Evolutionary conservation across 2,797 vertebrate genomes (phyloP).

Genomic region (Tenualosa thibaudeaui): DNA sequence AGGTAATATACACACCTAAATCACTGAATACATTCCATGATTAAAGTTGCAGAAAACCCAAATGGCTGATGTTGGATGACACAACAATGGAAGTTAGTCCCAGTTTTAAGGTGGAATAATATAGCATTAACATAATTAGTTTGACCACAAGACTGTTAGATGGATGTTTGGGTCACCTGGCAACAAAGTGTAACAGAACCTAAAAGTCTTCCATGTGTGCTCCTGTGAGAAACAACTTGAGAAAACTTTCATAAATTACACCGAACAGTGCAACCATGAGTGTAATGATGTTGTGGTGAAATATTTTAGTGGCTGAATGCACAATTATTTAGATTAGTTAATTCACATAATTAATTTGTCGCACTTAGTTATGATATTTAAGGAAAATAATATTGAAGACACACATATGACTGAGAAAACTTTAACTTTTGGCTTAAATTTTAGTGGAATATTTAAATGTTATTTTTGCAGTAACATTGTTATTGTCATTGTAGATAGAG

Average conservation of each 20-base stretch:
- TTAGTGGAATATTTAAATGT: neutral
- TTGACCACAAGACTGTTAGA: neutral
- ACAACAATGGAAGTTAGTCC: neutral
- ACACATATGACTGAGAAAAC: too few species aligned
- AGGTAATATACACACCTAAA: too few species aligned
- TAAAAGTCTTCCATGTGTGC: neutral
- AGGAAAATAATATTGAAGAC: neutral
- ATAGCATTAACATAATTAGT: too few species aligned
- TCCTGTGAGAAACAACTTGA: neutral
- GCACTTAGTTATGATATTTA: neutral
- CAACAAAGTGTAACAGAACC: neutral
- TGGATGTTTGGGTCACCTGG: neutral
- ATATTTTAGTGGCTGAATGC: neutral
- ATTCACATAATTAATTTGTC: neutral
- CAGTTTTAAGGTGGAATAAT: too few species aligned
- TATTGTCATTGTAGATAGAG: neutral
- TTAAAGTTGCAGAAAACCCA: too few species aligned
- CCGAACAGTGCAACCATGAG: neutral
- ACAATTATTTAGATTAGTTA: neutral
- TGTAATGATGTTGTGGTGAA: neutral
- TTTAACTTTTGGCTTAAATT: too few species aligned
- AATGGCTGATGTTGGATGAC: too few species aligned
- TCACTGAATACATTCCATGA: too few species aligned
- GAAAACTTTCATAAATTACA: neutral
- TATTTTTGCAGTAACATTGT: neutral